Evolutionary conservation across 64 coral and sea anemone species (phyloP).

Genomic region (Stylophora pistillata): DNA sequence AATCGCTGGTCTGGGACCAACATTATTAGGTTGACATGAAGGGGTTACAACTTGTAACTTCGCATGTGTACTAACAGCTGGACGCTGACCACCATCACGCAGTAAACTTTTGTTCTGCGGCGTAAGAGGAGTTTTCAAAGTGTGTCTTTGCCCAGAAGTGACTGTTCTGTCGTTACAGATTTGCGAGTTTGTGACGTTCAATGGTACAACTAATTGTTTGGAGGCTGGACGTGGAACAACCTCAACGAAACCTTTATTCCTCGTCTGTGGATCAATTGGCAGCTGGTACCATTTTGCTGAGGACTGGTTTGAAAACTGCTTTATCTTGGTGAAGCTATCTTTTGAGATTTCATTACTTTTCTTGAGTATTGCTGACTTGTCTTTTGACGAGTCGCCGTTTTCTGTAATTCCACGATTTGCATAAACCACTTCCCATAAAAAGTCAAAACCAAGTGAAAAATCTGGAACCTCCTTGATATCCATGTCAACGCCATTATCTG

Average conservation of each 20-base stretch:
- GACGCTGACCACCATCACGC: not conserved
- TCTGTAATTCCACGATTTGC: not conserved
- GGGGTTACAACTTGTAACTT: slow-evolving; percentile 39
- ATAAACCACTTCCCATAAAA: slow-evolving; percentile 24
- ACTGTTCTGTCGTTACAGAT: not conserved
- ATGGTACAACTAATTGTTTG: not conserved
- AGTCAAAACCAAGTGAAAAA: slow-evolving; percentile 78
- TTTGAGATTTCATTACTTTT: not conserved
- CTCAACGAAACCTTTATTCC: not conserved
- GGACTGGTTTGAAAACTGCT: not conserved
- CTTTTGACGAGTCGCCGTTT: not conserved
- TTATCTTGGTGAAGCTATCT: slow-evolving; percentile 9
- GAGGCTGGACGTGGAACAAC: not conserved
- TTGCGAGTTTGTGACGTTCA: not conserved
- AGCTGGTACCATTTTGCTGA: not conserved
- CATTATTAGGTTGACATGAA: not conserved
- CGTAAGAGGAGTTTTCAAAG: not conserved
- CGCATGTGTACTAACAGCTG: not conserved
- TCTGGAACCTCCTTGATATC: slow-evolving; percentile 72
- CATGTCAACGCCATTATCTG: slow-evolving; percentile 65
- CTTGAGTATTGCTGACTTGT: not conserved
- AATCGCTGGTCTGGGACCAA: slow-evolving; percentile 2
- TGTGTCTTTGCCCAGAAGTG: not conserved
- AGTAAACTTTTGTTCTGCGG: not conserved
- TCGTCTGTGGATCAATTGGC: not conserved